Percentiles rank a stretch among this genome's conserved stretches.
Evolutionary conservation across 2,113 vertebrate genomes (phyloP).

Genomic region (Python bivittatus): DNA sequence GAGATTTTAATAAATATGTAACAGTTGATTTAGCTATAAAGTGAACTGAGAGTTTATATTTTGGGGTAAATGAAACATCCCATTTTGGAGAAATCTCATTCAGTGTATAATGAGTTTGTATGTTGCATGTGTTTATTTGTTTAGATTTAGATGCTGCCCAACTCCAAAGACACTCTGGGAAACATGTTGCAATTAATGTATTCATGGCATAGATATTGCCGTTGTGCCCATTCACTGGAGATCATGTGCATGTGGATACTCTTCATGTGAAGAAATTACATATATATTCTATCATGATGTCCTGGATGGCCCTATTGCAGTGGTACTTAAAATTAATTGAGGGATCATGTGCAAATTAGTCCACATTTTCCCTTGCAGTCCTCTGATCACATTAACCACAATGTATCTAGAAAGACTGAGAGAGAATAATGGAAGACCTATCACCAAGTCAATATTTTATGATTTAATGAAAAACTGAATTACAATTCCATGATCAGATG

Average conservation of each 20-base stretch:
- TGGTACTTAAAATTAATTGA: background rate
- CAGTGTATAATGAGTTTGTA: background rate
- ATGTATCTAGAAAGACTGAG: background rate
- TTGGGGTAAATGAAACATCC: background rate
- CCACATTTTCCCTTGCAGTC: background rate
- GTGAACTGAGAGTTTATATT: background rate
- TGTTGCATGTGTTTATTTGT: background rate
- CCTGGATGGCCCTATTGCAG: background rate
- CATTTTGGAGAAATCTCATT: background rate
- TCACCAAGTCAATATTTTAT: constrained; percentile 4
- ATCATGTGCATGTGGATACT: background rate
- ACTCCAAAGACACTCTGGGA: background rate
- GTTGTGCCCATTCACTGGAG: background rate
- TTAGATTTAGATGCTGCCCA: background rate
- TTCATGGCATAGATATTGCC: background rate
- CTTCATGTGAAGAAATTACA: background rate
- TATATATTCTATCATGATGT: background rate
- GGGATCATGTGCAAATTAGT: background rate
- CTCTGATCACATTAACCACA: background rate
- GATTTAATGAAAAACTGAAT: constrained; percentile 51
- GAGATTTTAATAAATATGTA: background rate
- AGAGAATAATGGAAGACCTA: constrained; percentile 19
- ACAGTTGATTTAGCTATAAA: background rate
- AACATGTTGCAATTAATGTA: background rate
- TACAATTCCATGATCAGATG: constrained; percentile 18